These are phyloP conservation scores for Mus spretus DNA, from an alignment of 2,797 vertebrate genomes.

Conservation along the genomic window DNA sequence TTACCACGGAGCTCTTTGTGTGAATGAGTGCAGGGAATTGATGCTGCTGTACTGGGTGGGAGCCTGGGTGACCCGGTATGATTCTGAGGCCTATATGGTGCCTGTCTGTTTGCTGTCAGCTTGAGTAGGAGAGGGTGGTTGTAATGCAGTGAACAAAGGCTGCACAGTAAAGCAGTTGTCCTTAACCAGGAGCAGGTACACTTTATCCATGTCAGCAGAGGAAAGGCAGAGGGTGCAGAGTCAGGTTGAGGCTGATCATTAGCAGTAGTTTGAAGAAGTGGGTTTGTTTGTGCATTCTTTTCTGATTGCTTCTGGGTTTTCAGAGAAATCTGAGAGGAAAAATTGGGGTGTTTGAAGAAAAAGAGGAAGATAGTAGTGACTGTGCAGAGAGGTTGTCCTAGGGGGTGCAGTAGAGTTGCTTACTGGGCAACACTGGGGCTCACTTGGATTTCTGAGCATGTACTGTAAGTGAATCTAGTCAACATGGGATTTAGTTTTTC, in stretches of 20 bases:
- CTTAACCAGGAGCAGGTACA: background rate
- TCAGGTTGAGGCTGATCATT: background rate
- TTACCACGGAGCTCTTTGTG: background rate
- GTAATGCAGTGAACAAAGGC: no score
- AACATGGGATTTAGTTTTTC: background rate
- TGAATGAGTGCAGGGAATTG: background rate
- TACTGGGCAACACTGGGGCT: background rate
- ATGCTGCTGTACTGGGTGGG: background rate
- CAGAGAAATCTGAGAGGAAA: slow-evolving; percentile 71
- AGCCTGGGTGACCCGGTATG: background rate
- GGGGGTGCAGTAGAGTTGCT: background rate
- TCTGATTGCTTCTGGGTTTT: slow-evolving; percentile 65
- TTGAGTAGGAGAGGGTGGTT: background rate
- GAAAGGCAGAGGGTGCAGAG: background rate
- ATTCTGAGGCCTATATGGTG: background rate
- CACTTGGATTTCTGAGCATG: background rate
- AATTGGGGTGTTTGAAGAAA: slow-evolving; percentile 67
- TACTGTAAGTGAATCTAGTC: background rate
- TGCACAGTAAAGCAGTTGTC: background rate
- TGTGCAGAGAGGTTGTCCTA: slow-evolving; percentile 5
- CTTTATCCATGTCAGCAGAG: background rate
- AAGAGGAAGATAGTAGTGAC: slow-evolving; percentile 64
- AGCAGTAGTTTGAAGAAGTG: background rate
- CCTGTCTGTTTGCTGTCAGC: background rate
- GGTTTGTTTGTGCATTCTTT: background rate